These are phyloP conservation scores for Dascyllus trimaculatus DNA, from an alignment of 2,113 vertebrate genomes.

Conservation along the genomic window DNA sequence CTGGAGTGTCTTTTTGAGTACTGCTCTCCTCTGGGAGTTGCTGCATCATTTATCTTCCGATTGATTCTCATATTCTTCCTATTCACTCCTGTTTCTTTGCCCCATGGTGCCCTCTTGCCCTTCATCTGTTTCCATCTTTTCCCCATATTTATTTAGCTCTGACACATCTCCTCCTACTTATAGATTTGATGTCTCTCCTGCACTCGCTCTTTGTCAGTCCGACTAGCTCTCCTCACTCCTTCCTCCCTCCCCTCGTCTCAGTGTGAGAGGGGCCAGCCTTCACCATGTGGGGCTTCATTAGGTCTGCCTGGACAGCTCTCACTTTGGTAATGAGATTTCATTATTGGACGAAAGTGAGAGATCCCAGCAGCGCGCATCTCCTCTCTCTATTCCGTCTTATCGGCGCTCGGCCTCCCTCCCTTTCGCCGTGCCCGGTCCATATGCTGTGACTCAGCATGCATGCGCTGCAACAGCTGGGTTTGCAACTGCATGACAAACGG, in stretches of 20 bases:
- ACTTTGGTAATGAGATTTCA: slow-evolving; percentile 81
- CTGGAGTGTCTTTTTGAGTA: slow-evolving; percentile 39
- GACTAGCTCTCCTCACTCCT: slow-evolving; percentile 12
- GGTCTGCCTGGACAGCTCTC: slow-evolving; percentile 68
- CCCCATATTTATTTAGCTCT: slow-evolving; percentile 58
- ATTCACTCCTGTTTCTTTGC: slow-evolving; percentile 25
- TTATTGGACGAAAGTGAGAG: slow-evolving; percentile 72
- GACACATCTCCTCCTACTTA: slow-evolving; percentile 75
- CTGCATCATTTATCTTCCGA: slow-evolving; percentile 67
- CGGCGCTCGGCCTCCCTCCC: slow-evolving; percentile 20
- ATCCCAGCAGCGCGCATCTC: slow-evolving; percentile 60
- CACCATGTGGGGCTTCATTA: slow-evolving; percentile 81
- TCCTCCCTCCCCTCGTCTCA: slow-evolving; percentile 18
- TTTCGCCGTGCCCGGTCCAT: slow-evolving; percentile 24
- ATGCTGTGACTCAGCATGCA: slow-evolving; percentile 57
- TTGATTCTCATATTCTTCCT: slow-evolving; percentile 61
- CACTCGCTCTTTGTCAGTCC: slow-evolving; percentile 50
- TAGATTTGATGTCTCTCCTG: slow-evolving; percentile 70
- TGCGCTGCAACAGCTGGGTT: slow-evolving; percentile 50
- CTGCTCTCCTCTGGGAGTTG: slow-evolving; percentile 43
- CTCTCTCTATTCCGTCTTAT: slow-evolving; percentile 30
- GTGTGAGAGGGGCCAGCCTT: slow-evolving; percentile 48
- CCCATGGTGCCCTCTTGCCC: slow-evolving; percentile 46
- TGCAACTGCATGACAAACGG: slow-evolving; percentile 35
- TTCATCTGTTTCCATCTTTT: slow-evolving; percentile 52